phyloP scores from a whole-genome alignment of 2,888 invertebrate genomes.

The Drosophila robusta region DNA sequence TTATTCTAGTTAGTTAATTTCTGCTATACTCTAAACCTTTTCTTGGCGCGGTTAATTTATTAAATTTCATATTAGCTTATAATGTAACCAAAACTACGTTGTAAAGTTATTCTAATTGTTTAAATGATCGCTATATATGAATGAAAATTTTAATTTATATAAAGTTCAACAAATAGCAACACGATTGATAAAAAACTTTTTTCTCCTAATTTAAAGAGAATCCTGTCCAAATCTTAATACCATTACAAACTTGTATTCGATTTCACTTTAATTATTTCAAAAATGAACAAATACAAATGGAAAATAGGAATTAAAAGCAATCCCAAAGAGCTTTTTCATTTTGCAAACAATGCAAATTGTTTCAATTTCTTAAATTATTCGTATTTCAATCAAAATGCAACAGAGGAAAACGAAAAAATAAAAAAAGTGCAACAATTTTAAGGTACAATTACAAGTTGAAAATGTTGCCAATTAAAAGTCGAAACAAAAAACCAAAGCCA shows the following conservation, averaged over 20 bases:
- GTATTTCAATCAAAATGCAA: not conserved
- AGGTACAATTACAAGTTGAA: slow-evolving; percentile 25
- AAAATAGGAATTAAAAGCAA: no score
- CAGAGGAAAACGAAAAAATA: not conserved
- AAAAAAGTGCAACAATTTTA: slow-evolving; percentile 4
- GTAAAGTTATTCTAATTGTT: no score
- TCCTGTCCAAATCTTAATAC: no score
- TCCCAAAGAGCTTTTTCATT: no score
- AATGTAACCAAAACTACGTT: no score
- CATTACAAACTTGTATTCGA: not conserved
- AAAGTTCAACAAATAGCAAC: no score
- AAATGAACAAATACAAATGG: not conserved
- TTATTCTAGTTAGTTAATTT: not conserved
- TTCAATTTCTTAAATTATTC: slow-evolving; percentile 1
- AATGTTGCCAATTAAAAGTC: slow-evolving; percentile 30
- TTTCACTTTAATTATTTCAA: not conserved
- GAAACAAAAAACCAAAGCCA: slow-evolving; percentile 15
- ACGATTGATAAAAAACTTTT: no score
- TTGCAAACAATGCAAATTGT: not conserved
- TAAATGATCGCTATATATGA: no score
- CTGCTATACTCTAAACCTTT: not conserved
- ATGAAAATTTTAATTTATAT: no score
- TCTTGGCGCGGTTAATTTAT: no score
- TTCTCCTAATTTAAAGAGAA: no score
- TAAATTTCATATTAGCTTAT: no score